Conservation (phyloP, 2,113 vertebrate species). For the Pseudois nayaur region DNA sequence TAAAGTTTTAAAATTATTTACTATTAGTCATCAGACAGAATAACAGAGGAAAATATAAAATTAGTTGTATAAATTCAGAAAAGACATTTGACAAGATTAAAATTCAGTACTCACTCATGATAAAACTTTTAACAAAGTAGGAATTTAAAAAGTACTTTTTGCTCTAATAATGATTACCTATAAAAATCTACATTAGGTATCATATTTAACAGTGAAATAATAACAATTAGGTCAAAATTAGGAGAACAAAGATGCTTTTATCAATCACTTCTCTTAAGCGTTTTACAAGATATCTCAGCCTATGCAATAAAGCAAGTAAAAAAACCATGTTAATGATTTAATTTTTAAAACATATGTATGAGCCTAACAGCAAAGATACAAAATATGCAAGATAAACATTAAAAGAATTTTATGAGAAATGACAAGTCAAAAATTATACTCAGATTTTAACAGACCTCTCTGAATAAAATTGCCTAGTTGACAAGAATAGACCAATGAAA, state of each 20-base stretch:
- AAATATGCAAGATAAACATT: not conserved
- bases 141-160: not conserved
- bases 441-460: not conserved
- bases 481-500: not conserved
- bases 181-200: not conserved
- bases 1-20: not conserved
- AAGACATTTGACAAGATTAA: not conserved
- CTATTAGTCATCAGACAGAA: not conserved
- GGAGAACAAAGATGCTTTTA: not conserved
- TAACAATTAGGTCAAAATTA: not conserved
- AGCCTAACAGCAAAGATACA: not conserved
- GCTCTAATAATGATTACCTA: not conserved
- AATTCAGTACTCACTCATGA: not conserved
- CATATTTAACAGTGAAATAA: not conserved
- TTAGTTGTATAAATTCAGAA: not conserved
- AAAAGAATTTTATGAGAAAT: not conserved
- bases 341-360: no score
- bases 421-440: not conserved
- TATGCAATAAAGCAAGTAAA: not conserved
- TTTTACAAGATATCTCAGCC: not conserved
- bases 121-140: not conserved
- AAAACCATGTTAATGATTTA: not conserved
- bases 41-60: not conserved
- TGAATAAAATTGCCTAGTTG: not conserved
- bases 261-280: not conserved